A percentile compares a stretch with the other conserved stretches of the same genome.
These are phyloP conservation scores for Drosophila mulleri DNA, from an alignment of 2,888 invertebrate genomes.

Conservation along the genomic window DNA sequence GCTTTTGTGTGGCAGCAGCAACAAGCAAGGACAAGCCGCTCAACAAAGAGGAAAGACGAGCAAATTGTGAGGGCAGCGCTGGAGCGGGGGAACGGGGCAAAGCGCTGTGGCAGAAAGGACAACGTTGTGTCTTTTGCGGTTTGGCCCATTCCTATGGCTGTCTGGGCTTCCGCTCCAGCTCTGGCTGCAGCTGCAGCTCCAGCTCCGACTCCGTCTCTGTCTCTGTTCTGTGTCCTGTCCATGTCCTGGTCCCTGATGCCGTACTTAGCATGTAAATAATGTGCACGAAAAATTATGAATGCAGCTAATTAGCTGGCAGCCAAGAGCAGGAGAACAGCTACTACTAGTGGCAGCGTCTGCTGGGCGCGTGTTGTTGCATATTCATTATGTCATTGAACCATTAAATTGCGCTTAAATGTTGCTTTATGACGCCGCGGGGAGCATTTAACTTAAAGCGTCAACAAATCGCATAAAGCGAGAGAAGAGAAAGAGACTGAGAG, in stretches of 20 bases:
- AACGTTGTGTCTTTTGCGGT: slow-evolving; percentile 46
- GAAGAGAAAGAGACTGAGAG: not conserved
- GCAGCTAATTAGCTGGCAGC: slow-evolving; percentile 76
- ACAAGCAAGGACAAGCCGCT: slow-evolving; percentile 39
- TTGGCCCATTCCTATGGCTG: slow-evolving; percentile 25
- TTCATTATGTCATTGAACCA: slow-evolving; percentile 83
- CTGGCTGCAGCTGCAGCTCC: too few relatives aligned
- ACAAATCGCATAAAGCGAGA: slow-evolving; percentile 54
- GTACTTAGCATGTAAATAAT: slow-evolving; percentile 79
- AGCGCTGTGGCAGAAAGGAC: slow-evolving; percentile 7
- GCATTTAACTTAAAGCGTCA: slow-evolving; percentile 76
- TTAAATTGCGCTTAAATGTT: slow-evolving; percentile 80
- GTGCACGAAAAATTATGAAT: slow-evolving; percentile 78
- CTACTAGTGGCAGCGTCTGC: slow-evolving; percentile 18
- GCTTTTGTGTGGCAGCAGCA: slow-evolving; percentile 44
- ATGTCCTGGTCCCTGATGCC: slow-evolving; percentile 22
- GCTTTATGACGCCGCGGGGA: slow-evolving; percentile 72
- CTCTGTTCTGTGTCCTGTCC: not conserved
- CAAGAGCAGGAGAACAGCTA: slow-evolving; percentile 13
- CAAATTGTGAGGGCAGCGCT: not conserved
- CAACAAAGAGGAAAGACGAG: slow-evolving; percentile 32
- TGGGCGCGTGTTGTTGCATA: slow-evolving; percentile 63
- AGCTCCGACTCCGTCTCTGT: not conserved
- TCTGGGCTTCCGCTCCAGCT: slow-evolving; percentile 30
- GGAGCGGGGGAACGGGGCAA: too few relatives aligned